Percentiles rank a stretch among this genome's conserved stretches.
Evolutionary conservation across 2,113 vertebrate genomes (phyloP).

Genomic region (Proteles cristata): DNA sequence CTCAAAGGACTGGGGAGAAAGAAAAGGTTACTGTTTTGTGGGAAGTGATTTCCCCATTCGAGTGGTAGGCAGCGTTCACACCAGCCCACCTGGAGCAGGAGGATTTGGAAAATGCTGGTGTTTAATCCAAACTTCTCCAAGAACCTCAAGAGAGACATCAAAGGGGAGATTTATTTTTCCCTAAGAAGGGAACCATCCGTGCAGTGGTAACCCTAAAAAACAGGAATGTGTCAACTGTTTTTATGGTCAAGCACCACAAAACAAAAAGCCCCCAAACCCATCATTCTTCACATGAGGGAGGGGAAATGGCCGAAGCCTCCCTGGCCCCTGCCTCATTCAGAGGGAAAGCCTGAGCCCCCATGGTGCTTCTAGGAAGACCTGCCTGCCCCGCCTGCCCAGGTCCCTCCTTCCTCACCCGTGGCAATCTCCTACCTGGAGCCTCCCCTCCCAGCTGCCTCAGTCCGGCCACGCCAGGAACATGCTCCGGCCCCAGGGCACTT

Average conservation of each 20-base stretch:
- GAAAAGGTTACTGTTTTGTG: slow-evolving; percentile 79
- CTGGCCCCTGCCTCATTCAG: background rate
- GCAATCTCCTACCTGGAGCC: background rate
- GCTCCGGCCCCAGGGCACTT: background rate
- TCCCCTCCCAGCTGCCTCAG: too few species aligned
- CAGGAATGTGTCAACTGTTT: background rate
- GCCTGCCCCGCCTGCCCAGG: rapidly evolving
- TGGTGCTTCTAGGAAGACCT: background rate
- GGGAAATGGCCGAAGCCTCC: background rate
- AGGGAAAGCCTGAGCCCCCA: background rate
- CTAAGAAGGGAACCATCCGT: background rate
- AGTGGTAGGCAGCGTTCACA: slow-evolving; percentile 59
- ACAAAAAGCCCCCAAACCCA: background rate
- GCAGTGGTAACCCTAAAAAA: background rate
- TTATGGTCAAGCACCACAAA: background rate
- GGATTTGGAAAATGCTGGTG: slow-evolving; percentile 71
- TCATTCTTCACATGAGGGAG: background rate
- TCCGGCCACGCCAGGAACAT: background rate
- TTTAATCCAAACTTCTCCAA: slow-evolving; percentile 75
- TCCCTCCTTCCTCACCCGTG: background rate
- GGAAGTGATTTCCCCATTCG: slow-evolving; percentile 68
- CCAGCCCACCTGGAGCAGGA: slow-evolving; percentile 58
- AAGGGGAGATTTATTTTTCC: slow-evolving; percentile 51
- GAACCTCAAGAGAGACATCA: slow-evolving; percentile 63
- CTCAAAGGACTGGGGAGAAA: slow-evolving; percentile 73